These are phyloP conservation scores for Phaedon cochleariae DNA, from an alignment of 2,888 invertebrate species.

Conservation along the genomic window DNA sequence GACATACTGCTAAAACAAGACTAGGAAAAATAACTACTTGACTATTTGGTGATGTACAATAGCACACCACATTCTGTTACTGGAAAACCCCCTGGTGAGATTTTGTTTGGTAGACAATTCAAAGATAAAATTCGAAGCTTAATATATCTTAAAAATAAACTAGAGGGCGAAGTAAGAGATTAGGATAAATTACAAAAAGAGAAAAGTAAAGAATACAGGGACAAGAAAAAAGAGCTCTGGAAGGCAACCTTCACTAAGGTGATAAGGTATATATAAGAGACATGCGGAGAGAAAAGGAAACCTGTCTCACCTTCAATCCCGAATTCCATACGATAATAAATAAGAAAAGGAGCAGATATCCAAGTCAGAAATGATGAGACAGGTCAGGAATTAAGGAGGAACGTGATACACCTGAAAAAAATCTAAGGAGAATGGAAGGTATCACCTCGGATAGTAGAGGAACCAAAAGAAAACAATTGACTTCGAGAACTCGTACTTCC, in stretches of 20 bases:
- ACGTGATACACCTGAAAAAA: no score
- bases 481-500: no score
- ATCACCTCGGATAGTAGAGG: not conserved
- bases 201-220: slow-evolving; percentile 27
- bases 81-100: slow-evolving; percentile 29
- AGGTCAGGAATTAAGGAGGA: no score
- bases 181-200: slow-evolving; percentile 24
- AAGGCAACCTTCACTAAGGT: slow-evolving; percentile 20
- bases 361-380: no score
- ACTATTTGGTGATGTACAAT: no score
- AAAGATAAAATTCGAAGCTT: slow-evolving; percentile 28
- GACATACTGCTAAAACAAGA: slow-evolving; percentile 46
- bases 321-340: slow-evolving; percentile 18
- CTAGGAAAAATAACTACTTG: slow-evolving; percentile 44
- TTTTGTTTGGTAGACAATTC: no score
- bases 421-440: no score
- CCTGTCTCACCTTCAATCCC: slow-evolving; percentile 17
- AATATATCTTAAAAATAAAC: slow-evolving; percentile 1
- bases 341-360: no score
- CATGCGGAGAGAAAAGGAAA: slow-evolving; percentile 24
- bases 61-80: slow-evolving; percentile 45
- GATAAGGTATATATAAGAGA: slow-evolving; percentile 32
- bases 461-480: no score
- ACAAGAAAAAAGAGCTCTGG: slow-evolving; percentile 27
- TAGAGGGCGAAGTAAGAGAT: slow-evolving; percentile 23